Conservation (phyloP, 1,140 invertebrate species). For the Atta cephalotes region DNA sequence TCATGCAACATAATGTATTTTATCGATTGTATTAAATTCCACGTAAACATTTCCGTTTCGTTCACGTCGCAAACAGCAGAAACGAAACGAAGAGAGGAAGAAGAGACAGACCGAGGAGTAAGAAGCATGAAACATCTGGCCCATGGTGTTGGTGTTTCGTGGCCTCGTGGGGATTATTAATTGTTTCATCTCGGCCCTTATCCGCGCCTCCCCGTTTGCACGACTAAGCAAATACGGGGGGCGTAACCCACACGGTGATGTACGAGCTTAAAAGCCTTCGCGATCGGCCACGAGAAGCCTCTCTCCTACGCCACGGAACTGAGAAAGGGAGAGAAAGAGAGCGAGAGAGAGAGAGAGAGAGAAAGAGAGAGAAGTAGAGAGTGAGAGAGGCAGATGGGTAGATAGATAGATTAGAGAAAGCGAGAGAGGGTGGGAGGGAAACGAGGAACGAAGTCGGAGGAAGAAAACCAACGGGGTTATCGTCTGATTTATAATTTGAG, state of each 20-base stretch:
- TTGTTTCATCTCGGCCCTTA: slow-evolving; percentile 85
- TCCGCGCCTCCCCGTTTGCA: slow-evolving; percentile 82
- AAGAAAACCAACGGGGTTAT: slow-evolving; percentile 78
- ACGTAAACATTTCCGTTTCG: slow-evolving; percentile 20
- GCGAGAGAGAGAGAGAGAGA: slow-evolving; percentile 70
- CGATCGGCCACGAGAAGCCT: slow-evolving; percentile 73
- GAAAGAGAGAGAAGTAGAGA: slow-evolving; percentile 37
- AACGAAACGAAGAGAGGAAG: slow-evolving; percentile 5
- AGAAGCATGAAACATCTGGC: slow-evolving; percentile 72
- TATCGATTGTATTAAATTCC: slow-evolving; percentile 19
- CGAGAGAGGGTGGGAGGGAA: slow-evolving; percentile 64
- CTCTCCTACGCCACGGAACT: slow-evolving; percentile 44
- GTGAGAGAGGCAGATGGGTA: slow-evolving; percentile 56
- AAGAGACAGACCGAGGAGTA: background rate
- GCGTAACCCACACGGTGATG: slow-evolving; percentile 84
- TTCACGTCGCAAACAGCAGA: slow-evolving; percentile 40
- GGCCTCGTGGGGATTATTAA: slow-evolving; percentile 83
- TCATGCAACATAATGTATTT: background rate
- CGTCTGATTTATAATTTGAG: slow-evolving; percentile 84
- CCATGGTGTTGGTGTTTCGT: slow-evolving; percentile 73
- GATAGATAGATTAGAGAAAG: slow-evolving; percentile 61
- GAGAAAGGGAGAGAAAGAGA: slow-evolving; percentile 56
- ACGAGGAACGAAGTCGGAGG: slow-evolving; percentile 54
- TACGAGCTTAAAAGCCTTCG: slow-evolving; percentile 85
- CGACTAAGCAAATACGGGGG: slow-evolving; percentile 86